Conservation (phyloP, 2,888 invertebrate species). For the Dicyrtomina minuta region DNA sequence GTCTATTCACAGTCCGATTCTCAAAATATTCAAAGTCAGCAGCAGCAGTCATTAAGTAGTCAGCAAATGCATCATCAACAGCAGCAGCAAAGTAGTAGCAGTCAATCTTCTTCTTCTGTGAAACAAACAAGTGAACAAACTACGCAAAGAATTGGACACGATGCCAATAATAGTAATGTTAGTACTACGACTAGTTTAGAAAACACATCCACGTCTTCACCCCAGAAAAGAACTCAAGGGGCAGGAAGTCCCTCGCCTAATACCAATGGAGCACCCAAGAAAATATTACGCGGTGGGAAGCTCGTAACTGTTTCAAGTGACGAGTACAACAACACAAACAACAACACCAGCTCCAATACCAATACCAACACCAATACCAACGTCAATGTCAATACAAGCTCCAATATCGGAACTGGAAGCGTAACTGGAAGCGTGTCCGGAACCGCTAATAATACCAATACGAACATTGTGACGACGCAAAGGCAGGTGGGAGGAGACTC, state of each 20-base stretch:
- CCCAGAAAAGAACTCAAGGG: too few species aligned
- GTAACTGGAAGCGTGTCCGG: too few species aligned
- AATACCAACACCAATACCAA: neutral
- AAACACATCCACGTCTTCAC: neutral
- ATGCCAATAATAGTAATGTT: neutral
- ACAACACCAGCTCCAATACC: neutral
- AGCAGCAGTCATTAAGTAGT: neutral
- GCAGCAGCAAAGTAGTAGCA: neutral
- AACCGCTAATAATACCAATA: neutral
- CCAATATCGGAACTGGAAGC: too few species aligned
- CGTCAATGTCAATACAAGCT: neutral
- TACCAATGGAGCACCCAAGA: conserved; percentile 19
- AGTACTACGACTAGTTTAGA: neutral
- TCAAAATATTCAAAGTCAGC: conserved; percentile 9
- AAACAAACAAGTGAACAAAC: neutral
- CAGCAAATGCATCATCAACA: neutral
- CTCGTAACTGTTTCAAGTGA: conserved; percentile 35
- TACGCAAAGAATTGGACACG: neutral
- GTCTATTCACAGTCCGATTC: conserved; percentile 5
- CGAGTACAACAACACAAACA: neutral
- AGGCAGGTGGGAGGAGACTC: neutral
- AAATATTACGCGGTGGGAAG: conserved; percentile 45
- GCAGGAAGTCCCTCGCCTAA: neutral
- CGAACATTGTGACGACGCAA: neutral
- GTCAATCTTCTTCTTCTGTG: neutral